Conservation (phyloP, 2,797 vertebrate species). For the Perodicticus potto region DNA sequence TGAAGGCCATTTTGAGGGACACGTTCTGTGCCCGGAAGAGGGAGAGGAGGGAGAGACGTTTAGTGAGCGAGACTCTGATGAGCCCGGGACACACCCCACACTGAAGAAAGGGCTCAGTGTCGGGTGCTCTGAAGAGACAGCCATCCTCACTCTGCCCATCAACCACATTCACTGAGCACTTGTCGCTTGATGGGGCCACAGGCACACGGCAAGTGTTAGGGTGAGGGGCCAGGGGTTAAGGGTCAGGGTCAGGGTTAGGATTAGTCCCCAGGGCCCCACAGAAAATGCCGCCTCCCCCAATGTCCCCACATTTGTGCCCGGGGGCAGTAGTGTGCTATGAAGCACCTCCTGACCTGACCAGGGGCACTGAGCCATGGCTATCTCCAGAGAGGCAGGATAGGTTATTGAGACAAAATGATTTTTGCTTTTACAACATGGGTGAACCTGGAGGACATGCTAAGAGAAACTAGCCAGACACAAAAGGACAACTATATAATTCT, state of each 20-base stretch:
- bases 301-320: accelerated
- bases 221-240: too few species aligned
- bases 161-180: background rate
- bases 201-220: background rate
- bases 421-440: background rate
- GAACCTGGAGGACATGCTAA: background rate
- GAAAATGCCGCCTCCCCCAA: background rate
- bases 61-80: background rate
- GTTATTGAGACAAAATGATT: background rate
- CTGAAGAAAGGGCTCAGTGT: background rate
- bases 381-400: background rate
- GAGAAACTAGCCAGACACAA: background rate
- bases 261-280: accelerated
- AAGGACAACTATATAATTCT: background rate
- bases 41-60: too few species aligned
- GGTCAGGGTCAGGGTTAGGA: too few species aligned
- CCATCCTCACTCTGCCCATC: background rate
- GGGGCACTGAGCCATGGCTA: accelerated
- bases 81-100: accelerated
- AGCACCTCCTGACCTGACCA: background rate
- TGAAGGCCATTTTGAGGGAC: conserved; percentile 79
- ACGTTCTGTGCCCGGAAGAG: conserved; percentile 42
- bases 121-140: background rate
- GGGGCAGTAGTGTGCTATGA: background rate
- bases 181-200: accelerated